These are phyloP conservation scores for Sebastolobus alascanus DNA, from an alignment of 2,797 vertebrate species.

Conservation along the genomic window DNA sequence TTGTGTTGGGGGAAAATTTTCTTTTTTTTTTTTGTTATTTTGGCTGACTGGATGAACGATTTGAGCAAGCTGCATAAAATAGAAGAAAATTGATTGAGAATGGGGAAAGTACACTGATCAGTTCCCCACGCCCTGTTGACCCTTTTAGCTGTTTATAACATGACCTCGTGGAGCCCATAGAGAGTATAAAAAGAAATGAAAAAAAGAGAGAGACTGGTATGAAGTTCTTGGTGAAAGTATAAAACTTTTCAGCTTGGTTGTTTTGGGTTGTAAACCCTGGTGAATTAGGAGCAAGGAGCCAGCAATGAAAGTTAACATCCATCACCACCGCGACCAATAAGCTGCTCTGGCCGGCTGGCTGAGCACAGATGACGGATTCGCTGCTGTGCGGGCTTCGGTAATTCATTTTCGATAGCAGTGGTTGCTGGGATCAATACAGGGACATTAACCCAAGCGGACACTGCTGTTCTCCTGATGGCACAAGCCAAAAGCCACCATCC, in stretches of 20 bases:
- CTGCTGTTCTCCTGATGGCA: slow-evolving; percentile 81
- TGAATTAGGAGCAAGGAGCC: slow-evolving; percentile 78
- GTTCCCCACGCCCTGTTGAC: slow-evolving; percentile 47
- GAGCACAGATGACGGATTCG: slow-evolving; percentile 85
- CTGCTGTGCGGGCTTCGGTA: slow-evolving; percentile 82
- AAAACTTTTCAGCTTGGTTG: slow-evolving; percentile 62
- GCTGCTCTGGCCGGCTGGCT: slow-evolving; percentile 80
- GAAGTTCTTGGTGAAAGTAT: slow-evolving; percentile 58
- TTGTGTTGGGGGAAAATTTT: background rate
- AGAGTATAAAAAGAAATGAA: too few species aligned
- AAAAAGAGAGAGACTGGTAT: background rate
- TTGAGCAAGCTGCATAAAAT: slow-evolving; percentile 27
- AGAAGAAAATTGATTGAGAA: slow-evolving; percentile 51
- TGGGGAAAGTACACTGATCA: slow-evolving; percentile 34
- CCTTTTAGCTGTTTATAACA: background rate
- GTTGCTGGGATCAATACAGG: slow-evolving; percentile 83
- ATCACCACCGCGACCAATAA: slow-evolving; percentile 83
- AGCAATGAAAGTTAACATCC: slow-evolving; percentile 83
- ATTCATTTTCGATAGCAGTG: slow-evolving; percentile 87
- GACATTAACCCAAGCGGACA: slow-evolving; percentile 85
- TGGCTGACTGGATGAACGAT: slow-evolving; percentile 41
- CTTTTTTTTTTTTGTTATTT: slow-evolving; percentile 47
- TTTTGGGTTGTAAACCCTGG: slow-evolving; percentile 70
- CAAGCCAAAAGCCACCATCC: slow-evolving; percentile 78
- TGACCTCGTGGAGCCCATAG: background rate